Percentiles rank a stretch among this genome's conserved stretches.
Conservation (phyloP, 1,140 invertebrate genomes). For the Colletes gigas region DNA sequence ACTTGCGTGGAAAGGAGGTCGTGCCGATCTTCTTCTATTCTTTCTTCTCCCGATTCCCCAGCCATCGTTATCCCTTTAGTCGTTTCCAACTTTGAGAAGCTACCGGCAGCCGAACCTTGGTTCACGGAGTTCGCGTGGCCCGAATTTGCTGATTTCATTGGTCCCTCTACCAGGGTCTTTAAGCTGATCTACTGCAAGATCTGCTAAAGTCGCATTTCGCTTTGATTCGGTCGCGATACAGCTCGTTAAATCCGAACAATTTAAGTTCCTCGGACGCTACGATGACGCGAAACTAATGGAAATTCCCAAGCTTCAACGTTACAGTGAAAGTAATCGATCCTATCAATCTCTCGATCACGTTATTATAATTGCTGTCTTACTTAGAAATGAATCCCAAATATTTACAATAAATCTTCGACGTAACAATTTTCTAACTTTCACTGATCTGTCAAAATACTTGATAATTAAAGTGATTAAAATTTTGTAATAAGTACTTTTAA, state of each 20-base stretch:
- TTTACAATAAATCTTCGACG: too few relatives aligned
- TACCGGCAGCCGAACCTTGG: background rate
- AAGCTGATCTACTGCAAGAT: conserved; percentile 54
- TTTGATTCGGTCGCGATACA: conserved; percentile 12
- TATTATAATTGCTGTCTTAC: background rate
- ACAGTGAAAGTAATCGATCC: background rate
- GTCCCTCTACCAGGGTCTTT: conserved; percentile 33
- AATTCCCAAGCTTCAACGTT: background rate
- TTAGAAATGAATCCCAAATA: too few relatives aligned
- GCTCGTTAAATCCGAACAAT: background rate
- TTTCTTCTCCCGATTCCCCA: conserved; percentile 19
- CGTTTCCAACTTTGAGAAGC: conserved; percentile 17
- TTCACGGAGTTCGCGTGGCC: conserved; percentile 19
- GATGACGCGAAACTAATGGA: background rate
- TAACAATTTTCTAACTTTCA: too few relatives aligned
- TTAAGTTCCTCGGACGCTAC: background rate
- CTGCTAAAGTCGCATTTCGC: conserved; percentile 35
- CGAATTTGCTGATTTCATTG: conserved; percentile 54
- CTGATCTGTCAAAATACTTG: too few relatives aligned
- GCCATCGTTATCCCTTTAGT: conserved; percentile 24
- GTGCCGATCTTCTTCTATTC: conserved; percentile 13
- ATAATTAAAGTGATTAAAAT: too few relatives aligned
- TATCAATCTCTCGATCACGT: background rate
- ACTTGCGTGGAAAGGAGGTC: conserved; percentile 50
- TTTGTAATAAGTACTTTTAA: too few relatives aligned